Percentiles rank a stretch among this genome's conserved stretches.
Evolutionary conservation across 2,888 invertebrate genomes (phyloP).

Genomic region (Arge pagana): DNA sequence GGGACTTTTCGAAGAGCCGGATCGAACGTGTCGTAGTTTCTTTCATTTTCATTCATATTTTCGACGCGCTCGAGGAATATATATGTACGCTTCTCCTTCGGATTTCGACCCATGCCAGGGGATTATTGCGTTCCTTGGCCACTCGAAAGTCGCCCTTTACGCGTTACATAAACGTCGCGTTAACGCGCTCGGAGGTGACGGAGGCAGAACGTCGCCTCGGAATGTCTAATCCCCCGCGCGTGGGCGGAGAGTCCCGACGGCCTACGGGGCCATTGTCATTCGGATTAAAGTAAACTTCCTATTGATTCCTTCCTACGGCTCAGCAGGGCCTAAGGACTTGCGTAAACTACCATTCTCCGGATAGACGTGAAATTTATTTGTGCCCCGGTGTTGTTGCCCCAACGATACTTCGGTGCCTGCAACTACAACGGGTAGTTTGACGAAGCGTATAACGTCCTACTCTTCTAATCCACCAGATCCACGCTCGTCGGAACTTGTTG

Average conservation of each 20-base stretch:
- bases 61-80: too few relatives aligned
- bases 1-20: too few relatives aligned
- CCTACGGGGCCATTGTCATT: slow-evolving; percentile 20
- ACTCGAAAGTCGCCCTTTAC: too few relatives aligned
- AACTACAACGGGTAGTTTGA: not conserved
- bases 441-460: slow-evolving; percentile 12
- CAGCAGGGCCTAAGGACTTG: too few relatives aligned
- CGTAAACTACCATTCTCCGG: not conserved
- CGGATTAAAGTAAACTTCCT: slow-evolving; percentile 23
- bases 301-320: slow-evolving; percentile 19
- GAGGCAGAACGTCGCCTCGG: not conserved
- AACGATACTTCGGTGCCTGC: not conserved
- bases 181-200: not conserved
- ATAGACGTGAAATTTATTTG: too few relatives aligned
- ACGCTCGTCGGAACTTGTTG: slow-evolving; percentile 11
- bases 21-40: too few relatives aligned
- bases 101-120: too few relatives aligned
- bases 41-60: too few relatives aligned
- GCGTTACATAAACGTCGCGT: not conserved
- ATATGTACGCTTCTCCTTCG: too few relatives aligned
- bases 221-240: slow-evolving; percentile 10
- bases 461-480: slow-evolving; percentile 16
- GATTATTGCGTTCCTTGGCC: too few relatives aligned
- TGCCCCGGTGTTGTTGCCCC: too few relatives aligned
- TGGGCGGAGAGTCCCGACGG: slow-evolving; percentile 5